Base-by-base conservation (phyloP, 2,888 invertebrate genomes). In the Dione vanillae region DNA sequence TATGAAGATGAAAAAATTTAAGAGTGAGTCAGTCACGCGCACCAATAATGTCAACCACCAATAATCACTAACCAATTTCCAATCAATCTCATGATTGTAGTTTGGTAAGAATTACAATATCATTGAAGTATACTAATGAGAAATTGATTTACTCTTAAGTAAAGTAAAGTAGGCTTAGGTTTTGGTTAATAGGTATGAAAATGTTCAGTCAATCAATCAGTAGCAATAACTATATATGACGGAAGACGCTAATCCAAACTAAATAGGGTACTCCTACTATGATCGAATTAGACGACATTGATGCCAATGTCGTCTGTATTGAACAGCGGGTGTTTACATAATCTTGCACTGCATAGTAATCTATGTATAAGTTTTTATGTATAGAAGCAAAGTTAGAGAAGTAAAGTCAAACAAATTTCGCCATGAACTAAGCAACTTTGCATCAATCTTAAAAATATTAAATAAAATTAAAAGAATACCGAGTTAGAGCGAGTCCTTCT, bases 231-330 rank as follows among this genome's bases (percentile, higher is more conserved):
- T 82, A 78, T 81, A 82, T 81, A 73, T 80, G 78, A 77, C 86
- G 89, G 90, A 89, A 88, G 85, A 67, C 77, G 75, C 77, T 86
- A 86, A 89, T 90, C 83, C 78, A 73, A 76, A 79, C 83, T 82
- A 86, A 85, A 85, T 80, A 80, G 78, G 80, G 79, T 84, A 85
- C 83, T 79, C 61, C 66, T 68, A 69, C 82, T 83, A 85, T 86
- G 83, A 86, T 86, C 79, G 79, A 83, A 85, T 87, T 82, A 85
- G 75, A 80, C 76, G 82, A 78, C 82, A 82, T 80, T 81, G 81
- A 59, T 47, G 49, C 58, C 49, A 49, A 59, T 49, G 49, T 49
- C 41, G 20, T 49, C 35, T 66, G 16, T 54, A 56, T 52, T 45
- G 56, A 56, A 66, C 20, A 14, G 37, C 40, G 19, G n/a, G n/a